These are phyloP conservation scores for Mareca strepera DNA, from an alignment of 2,797 vertebrate species.

Conservation along the genomic window DNA sequence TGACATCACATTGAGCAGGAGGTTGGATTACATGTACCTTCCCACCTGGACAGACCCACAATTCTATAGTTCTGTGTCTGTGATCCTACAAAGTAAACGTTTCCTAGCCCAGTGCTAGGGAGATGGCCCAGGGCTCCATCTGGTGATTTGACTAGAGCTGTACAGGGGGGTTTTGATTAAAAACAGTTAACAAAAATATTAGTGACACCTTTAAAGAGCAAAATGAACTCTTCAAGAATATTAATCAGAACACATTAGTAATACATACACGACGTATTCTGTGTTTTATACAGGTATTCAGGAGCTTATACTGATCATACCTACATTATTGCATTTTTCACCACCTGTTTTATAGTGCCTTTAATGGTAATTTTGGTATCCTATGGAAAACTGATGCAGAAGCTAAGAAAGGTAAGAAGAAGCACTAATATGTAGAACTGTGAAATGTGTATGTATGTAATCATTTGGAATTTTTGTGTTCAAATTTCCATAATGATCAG, in stretches of 20 bases:
- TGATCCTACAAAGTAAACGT: too few relatives aligned
- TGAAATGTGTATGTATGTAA: background rate
- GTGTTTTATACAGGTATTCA: constrained; percentile 84
- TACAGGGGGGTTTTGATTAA: background rate
- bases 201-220: background rate
- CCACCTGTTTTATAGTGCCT: constrained; percentile 89
- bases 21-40: background rate
- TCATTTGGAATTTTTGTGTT: background rate
- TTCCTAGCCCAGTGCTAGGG: background rate
- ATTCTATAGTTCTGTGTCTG: accelerated
- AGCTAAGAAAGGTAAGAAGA: constrained; percentile 85
- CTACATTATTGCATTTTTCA: constrained; percentile 89
- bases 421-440: background rate
- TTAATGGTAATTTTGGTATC: constrained; percentile 87
- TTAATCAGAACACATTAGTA: accelerated
- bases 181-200: background rate
- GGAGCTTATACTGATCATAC: constrained; percentile 79
- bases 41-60: background rate
- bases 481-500: background rate
- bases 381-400: constrained; percentile 88
- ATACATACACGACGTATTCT: background rate
- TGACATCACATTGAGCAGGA: background rate
- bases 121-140: background rate
- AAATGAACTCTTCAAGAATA: background rate
- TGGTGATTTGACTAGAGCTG: background rate